These are phyloP conservation scores for Microtus oregoni DNA, from an alignment of 2,113 vertebrate species.

Conservation along the genomic window DNA sequence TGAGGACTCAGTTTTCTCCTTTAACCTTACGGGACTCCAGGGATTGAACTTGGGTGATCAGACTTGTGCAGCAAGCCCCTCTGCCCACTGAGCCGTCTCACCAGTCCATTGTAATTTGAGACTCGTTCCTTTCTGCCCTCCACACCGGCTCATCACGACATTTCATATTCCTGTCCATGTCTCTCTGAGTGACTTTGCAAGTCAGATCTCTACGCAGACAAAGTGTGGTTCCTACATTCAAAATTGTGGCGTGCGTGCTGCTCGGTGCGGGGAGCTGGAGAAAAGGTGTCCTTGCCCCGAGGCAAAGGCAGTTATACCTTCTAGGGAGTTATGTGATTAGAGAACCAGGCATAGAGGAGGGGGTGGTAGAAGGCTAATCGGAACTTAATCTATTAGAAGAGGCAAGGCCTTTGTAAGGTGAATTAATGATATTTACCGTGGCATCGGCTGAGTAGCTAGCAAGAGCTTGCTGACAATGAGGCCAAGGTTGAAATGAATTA, in stretches of 20 bases:
- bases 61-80: background rate
- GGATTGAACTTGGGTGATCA: no score
- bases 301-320: constrained; percentile 82
- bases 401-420: constrained; percentile 75
- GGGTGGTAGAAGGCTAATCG: constrained; percentile 46
- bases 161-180: background rate
- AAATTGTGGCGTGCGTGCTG: background rate
- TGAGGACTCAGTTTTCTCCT: background rate
- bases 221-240: background rate
- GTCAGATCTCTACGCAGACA: constrained; percentile 2
- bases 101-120: background rate
- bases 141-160: background rate
- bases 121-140: background rate
- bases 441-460: constrained; percentile 56
- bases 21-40: background rate
- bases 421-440: constrained; percentile 73
- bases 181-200: constrained; percentile 66
- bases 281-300: constrained; percentile 75
- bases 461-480: constrained; percentile 67
- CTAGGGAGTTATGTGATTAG: constrained; percentile 74
- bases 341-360: constrained; percentile 44
- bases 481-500: constrained; percentile 70
- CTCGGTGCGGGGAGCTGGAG: background rate
- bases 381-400: constrained; percentile 76
- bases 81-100: background rate